Evolutionary conservation across 2,888 invertebrate species (phyloP).

Genomic region (Drosophila nr. perissopoda): DNA sequence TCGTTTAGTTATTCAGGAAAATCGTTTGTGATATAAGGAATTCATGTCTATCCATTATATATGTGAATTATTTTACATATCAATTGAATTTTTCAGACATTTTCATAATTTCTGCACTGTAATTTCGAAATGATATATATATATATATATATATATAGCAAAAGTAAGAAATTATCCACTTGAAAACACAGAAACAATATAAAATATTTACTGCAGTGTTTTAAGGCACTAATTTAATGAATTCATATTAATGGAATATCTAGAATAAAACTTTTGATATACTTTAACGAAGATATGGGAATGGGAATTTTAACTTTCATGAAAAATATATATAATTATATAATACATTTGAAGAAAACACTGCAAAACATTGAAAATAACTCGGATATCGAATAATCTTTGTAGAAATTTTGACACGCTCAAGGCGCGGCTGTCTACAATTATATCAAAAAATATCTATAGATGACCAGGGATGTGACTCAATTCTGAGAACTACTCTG

Average conservation of each 20-base stretch:
- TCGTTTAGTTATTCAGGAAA: background rate
- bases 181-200: background rate
- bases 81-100: too few species aligned
- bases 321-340: too few species aligned
- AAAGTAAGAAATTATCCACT: background rate
- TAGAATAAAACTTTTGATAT: background rate
- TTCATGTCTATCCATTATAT: background rate
- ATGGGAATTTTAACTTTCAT: too few species aligned
- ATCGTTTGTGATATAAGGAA: background rate
- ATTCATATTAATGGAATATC: background rate
- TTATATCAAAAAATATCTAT: background rate
- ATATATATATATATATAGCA: too few species aligned
- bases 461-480: background rate
- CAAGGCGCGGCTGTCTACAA: rapidly evolving
- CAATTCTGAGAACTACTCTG: background rate
- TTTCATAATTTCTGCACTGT: background rate
- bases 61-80: too few species aligned
- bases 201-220: background rate
- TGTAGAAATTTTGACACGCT: background rate
- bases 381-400: background rate
- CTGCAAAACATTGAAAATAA: background rate
- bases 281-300: too few species aligned
- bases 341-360: background rate
- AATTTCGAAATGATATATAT: background rate
- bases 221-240: background rate